Evolutionary conservation across 2,797 vertebrate species (phyloP).

Genomic region (Lophotriccus pileatus): DNA sequence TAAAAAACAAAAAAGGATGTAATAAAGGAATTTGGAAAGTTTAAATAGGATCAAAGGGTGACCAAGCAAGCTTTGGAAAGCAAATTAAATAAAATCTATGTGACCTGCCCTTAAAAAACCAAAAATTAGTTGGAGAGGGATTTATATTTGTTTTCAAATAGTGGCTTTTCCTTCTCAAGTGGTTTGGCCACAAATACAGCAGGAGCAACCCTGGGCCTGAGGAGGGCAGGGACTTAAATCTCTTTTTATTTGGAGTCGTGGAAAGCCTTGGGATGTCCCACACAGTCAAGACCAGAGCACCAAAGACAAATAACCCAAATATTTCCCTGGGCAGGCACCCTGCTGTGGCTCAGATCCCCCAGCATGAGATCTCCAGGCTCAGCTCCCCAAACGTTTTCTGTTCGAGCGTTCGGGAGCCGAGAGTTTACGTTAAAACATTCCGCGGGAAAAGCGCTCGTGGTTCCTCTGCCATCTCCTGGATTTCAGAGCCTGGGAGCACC

Average conservation of each 20-base stretch:
- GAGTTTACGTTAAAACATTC: neutral
- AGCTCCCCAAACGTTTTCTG: neutral
- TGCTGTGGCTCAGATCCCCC: neutral
- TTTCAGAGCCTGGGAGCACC: neutral
- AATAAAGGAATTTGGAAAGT: neutral
- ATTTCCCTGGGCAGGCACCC: neutral
- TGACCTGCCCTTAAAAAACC: neutral
- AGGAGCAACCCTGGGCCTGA: accelerated
- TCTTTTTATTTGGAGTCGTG: neutral
- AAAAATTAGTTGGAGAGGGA: neutral
- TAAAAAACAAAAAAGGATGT: neutral
- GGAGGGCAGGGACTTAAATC: neutral
- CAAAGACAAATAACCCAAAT: neutral
- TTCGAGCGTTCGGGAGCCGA: neutral
- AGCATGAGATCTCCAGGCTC: neutral
- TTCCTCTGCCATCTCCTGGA: neutral
- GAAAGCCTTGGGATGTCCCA: neutral
- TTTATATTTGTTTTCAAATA: neutral
- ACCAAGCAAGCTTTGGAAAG: neutral
- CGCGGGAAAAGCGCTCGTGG: neutral
- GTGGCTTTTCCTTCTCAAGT: neutral
- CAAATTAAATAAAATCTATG: neutral
- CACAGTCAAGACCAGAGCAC: neutral
- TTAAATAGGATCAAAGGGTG: neutral
- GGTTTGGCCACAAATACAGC: too few species aligned